Evolutionary conservation across 2,888 invertebrate species (phyloP).

Genomic region (Aspidapion aeneum): DNA sequence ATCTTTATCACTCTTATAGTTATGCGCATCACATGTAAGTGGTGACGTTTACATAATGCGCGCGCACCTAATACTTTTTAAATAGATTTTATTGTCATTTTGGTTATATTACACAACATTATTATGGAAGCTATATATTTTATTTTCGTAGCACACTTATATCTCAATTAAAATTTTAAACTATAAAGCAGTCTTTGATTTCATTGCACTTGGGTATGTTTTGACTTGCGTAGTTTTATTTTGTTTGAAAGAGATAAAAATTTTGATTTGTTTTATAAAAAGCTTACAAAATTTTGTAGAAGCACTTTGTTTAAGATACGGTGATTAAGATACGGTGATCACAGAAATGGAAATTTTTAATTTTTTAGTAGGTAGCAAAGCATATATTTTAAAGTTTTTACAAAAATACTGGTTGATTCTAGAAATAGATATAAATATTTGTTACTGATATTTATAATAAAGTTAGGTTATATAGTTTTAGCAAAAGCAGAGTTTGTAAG

Average conservation of each 20-base stretch:
- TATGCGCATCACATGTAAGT: too few species aligned
- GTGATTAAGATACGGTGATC: too few species aligned
- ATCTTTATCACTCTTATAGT: background rate
- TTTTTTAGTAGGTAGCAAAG: too few species aligned
- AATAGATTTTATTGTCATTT: too few species aligned
- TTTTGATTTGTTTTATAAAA: background rate
- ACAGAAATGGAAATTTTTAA: too few species aligned
- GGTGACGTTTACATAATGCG: too few species aligned
- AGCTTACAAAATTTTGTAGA: background rate
- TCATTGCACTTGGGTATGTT: background rate
- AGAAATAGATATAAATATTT: background rate
- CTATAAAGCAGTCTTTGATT: background rate
- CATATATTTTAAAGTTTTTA: background rate
- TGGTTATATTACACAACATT: too few species aligned
- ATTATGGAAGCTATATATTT: too few species aligned
- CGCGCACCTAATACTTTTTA: too few species aligned
- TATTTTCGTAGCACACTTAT: background rate
- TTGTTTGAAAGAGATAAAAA: background rate
- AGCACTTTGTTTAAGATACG: too few species aligned
- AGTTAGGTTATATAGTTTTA: background rate
- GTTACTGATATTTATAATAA: too few species aligned
- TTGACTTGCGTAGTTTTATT: background rate
- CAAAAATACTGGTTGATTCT: background rate
- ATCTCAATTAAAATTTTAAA: too few species aligned
- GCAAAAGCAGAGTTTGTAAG: background rate